These are phyloP conservation scores for Hyles lineata DNA, from an alignment of 2,888 invertebrate species.

Conservation along the genomic window DNA sequence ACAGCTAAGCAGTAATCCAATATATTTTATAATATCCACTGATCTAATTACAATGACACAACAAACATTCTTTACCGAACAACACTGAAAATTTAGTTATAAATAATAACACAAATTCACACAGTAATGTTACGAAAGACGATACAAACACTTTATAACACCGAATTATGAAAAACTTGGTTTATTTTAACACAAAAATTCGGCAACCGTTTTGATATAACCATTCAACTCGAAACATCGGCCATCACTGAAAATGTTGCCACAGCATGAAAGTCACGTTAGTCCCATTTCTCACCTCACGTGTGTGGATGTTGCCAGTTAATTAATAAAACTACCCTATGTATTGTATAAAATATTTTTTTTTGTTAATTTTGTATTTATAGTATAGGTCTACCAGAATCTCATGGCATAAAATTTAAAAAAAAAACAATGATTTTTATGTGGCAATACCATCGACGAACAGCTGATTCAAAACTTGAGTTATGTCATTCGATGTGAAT, in stretches of 20 bases:
- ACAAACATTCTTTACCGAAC: slow-evolving; percentile 74
- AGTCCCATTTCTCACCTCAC: slow-evolving; percentile 60
- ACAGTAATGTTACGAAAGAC: slow-evolving; percentile 58
- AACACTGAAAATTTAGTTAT: slow-evolving; percentile 70
- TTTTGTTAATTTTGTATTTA: background rate
- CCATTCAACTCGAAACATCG: slow-evolving; percentile 74
- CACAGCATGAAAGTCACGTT: slow-evolving; percentile 68
- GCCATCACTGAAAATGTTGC: slow-evolving; percentile 80
- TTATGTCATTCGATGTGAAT: no score
- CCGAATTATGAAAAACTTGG: slow-evolving; percentile 71
- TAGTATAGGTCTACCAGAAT: no score
- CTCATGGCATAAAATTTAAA: no score
- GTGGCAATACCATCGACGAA: no score
- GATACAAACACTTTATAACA: slow-evolving; percentile 65
- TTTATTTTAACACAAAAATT: slow-evolving; percentile 73
- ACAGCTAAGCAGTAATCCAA: slow-evolving; percentile 81
- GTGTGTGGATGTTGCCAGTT: slow-evolving; percentile 57
- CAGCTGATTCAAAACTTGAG: no score
- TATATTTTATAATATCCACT: slow-evolving; percentile 74
- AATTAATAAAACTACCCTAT: background rate
- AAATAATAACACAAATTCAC: slow-evolving; percentile 66
- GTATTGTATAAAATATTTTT: background rate
- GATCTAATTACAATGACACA: slow-evolving; percentile 81
- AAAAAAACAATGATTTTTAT: no score
- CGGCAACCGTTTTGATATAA: slow-evolving; percentile 66